Percentiles rank a stretch among this genome's conserved stretches.
Conservation (phyloP, 1,140 invertebrate species). For the Brachionus angularis region DNA sequence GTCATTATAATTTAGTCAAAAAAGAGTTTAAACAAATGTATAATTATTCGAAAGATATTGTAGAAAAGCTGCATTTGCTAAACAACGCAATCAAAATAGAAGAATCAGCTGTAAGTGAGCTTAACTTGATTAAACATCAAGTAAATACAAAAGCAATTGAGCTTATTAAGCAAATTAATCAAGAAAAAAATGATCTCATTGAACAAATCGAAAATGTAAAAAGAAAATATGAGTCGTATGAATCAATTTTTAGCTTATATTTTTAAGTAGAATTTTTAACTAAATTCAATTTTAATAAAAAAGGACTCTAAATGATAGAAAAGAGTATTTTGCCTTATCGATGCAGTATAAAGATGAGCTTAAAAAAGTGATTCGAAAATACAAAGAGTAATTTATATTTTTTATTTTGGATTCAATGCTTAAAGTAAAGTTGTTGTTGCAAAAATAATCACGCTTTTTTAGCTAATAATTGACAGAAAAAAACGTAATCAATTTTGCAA, state of each 20-base stretch:
- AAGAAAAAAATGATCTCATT: slow-evolving; percentile 23
- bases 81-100: slow-evolving; percentile 42
- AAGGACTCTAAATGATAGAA: slow-evolving; percentile 29
- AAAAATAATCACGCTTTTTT: too few relatives aligned
- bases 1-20: slow-evolving; percentile 31
- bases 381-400: slow-evolving; percentile 43
- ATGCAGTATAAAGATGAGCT: slow-evolving; percentile 34
- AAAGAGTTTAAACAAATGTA: slow-evolving; percentile 41
- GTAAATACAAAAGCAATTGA: slow-evolving; percentile 23
- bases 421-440: not conserved
- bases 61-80: slow-evolving; percentile 27
- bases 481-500: too few relatives aligned
- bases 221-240: slow-evolving; percentile 35
- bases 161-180: slow-evolving; percentile 41
- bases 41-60: slow-evolving; percentile 33
- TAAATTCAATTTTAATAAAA: too few relatives aligned
- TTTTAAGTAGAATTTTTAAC: too few relatives aligned
- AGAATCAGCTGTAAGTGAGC: slow-evolving; percentile 8
- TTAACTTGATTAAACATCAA: slow-evolving; percentile 32
- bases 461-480: too few relatives aligned
- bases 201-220: slow-evolving; percentile 34
- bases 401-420: not conserved
- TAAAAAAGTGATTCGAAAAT: slow-evolving; percentile 19
- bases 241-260: too few relatives aligned
- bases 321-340: slow-evolving; percentile 36